Percentiles rank a stretch among this genome's conserved stretches.
These are phyloP conservation scores for Eristalinus aeneus DNA, from an alignment of 2,888 invertebrate species.

Conservation along the genomic window DNA sequence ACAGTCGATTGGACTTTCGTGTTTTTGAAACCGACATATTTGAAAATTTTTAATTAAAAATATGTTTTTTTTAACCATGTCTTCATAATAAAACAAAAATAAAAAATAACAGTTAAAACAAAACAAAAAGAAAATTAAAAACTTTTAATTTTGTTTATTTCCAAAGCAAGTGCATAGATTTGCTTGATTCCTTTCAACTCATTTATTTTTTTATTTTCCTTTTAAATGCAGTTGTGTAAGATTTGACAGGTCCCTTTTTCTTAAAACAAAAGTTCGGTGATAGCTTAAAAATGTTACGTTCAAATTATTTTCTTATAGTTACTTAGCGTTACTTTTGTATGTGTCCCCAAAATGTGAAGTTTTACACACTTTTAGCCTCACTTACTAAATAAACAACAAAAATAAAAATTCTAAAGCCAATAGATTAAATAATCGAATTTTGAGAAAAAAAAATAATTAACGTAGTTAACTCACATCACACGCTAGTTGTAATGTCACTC, in stretches of 20 bases:
- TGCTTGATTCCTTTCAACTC: not conserved
- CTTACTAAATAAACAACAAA: slow-evolving; percentile 15
- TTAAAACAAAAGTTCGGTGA: not conserved
- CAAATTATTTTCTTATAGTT: not conserved
- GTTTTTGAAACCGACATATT: too few relatives aligned
- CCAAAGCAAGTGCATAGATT: not conserved
- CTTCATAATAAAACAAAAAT: too few relatives aligned
- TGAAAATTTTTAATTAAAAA: too few relatives aligned
- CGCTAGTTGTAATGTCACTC: slow-evolving; percentile 63
- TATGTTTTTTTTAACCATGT: too few relatives aligned
- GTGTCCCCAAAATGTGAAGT: slow-evolving; percentile 45
- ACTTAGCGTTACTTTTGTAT: slow-evolving; percentile 1
- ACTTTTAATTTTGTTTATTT: not conserved
- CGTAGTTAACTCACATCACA: slow-evolving; percentile 68
- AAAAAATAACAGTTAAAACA: too few relatives aligned
- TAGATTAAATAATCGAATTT: slow-evolving; percentile 47
- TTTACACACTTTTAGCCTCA: slow-evolving; percentile 56
- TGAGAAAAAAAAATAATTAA: not conserved
- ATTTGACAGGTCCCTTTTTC: slow-evolving; percentile 46
- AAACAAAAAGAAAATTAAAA: too few relatives aligned
- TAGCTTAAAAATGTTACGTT: not conserved
- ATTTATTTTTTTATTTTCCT: not conserved
- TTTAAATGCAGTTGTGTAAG: slow-evolving; percentile 40
- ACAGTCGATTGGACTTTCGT: too few relatives aligned
- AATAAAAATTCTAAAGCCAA: not conserved